Evolutionary conservation across 2,113 vertebrate genomes (phyloP).

Genomic region (Seriola quinqueradiata): DNA sequence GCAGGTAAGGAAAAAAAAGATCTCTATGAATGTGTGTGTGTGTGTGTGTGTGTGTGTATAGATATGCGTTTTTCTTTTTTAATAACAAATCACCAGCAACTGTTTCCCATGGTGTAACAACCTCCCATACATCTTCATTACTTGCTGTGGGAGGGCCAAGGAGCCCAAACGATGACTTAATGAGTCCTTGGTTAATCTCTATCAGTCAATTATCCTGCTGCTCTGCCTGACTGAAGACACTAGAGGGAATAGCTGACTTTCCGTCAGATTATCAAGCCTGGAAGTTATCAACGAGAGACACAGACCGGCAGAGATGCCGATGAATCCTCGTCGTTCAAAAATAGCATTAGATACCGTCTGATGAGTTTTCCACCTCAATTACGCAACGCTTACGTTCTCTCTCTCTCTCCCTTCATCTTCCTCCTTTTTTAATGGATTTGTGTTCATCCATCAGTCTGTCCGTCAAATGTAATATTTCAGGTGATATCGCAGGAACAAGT

Average conservation of each 20-base stretch:
- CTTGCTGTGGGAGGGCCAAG: constrained; percentile 24
- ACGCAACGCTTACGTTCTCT: constrained; percentile 2
- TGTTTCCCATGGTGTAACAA: constrained; percentile 20
- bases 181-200: constrained; percentile 66
- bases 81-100: constrained; percentile 17
- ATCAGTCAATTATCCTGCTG: constrained; percentile 64
- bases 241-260: constrained; percentile 46
- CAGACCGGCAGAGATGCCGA: constrained; percentile 20
- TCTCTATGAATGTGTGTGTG: background rate
- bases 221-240: constrained; percentile 59
- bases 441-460: constrained; percentile 4
- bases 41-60: background rate
- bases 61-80: background rate
- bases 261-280: constrained; percentile 41
- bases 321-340: constrained; percentile 13
- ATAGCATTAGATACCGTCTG: constrained; percentile 45
- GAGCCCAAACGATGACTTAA: constrained; percentile 55
- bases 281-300: constrained; percentile 38
- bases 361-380: constrained; percentile 42
- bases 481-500: constrained; percentile 3
- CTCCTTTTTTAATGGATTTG: constrained; percentile 17
- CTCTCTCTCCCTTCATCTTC: background rate
- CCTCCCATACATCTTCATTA: constrained; percentile 48
- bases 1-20: constrained; percentile 84
- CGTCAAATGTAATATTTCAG: constrained; percentile 17